Conservation (phyloP, 2,113 vertebrate species). For the Leptocoma aspasia region DNA sequence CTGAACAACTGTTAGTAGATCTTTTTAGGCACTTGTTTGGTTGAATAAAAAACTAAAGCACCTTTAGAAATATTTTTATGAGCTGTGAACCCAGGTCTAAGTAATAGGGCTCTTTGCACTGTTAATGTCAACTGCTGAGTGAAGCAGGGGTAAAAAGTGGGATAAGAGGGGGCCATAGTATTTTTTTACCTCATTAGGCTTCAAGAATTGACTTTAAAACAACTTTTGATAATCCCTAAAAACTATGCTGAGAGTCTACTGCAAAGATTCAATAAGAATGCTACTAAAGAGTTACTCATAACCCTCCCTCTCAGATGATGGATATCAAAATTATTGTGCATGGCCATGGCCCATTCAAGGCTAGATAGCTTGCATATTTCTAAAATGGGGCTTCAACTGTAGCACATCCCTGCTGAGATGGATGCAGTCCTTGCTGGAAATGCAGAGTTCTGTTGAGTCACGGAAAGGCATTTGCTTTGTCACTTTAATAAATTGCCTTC, state of each 20-base stretch:
- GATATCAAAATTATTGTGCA: neutral
- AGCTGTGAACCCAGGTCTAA: neutral
- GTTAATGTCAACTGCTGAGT: neutral
- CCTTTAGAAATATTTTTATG: neutral
- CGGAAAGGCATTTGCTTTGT: neutral
- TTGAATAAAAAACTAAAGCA: neutral
- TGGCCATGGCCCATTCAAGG: neutral
- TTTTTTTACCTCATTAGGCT: neutral
- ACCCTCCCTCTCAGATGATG: neutral
- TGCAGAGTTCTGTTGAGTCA: neutral
- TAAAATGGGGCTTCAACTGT: neutral
- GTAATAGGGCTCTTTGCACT: neutral
- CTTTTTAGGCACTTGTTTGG: neutral
- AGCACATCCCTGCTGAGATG: neutral
- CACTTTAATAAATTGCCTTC: slow-evolving; percentile 14
- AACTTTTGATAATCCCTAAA: neutral
- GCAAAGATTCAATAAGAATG: neutral
- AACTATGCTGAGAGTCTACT: neutral
- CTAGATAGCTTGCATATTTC: neutral
- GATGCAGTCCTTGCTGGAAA: neutral
- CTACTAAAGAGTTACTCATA: neutral
- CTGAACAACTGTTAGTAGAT: neutral
- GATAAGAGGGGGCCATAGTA: accelerated
- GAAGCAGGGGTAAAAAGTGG: accelerated
- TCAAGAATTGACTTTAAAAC: neutral